A percentile compares a stretch with the other conserved stretches of the same genome.
phyloP scores from a whole-genome alignment of 2,888 invertebrate species.

The Tuta absoluta region DNA sequence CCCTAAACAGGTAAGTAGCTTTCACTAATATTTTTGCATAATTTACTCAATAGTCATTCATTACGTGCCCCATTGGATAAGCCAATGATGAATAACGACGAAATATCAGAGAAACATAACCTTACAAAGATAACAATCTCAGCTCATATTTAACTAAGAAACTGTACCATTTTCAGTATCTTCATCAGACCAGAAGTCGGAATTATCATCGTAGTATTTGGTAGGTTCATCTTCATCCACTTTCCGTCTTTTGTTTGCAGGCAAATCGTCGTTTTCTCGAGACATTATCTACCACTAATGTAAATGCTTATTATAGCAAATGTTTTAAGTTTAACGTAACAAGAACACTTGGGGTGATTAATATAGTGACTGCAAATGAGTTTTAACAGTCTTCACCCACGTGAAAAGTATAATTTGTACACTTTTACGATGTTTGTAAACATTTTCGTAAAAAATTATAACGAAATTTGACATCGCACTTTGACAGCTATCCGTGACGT shows the following conservation, averaged over 20 bases:
- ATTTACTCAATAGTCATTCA: background rate
- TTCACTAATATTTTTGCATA: background rate
- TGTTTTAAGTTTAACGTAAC: background rate
- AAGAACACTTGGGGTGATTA: background rate
- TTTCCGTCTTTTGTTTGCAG: conserved; percentile 64
- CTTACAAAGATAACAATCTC: background rate
- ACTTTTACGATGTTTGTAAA: conserved; percentile 25
- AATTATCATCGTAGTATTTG: conserved; percentile 57
- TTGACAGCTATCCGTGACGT: conserved; percentile 5
- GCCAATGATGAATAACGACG: background rate
- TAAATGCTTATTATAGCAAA: background rate
- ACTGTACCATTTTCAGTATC: conserved; percentile 59
- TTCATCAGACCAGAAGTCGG: conserved; percentile 70
- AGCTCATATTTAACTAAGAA: background rate
- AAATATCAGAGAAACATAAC: background rate
- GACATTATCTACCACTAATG: conserved; percentile 51
- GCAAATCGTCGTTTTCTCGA: conserved; percentile 62
- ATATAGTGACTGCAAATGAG: background rate
- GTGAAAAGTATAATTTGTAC: background rate
- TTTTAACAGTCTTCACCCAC: background rate
- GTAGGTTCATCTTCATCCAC: conserved; percentile 54
- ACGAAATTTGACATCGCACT: background rate
- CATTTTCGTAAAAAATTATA: conserved; percentile 11
- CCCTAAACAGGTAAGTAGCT: too few species aligned
- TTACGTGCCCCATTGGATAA: background rate